These are phyloP conservation scores for Axinella damicornis DNA, from an alignment of 37 sponge, comb jelly and placozoan genomes.

Conservation along the genomic window DNA sequence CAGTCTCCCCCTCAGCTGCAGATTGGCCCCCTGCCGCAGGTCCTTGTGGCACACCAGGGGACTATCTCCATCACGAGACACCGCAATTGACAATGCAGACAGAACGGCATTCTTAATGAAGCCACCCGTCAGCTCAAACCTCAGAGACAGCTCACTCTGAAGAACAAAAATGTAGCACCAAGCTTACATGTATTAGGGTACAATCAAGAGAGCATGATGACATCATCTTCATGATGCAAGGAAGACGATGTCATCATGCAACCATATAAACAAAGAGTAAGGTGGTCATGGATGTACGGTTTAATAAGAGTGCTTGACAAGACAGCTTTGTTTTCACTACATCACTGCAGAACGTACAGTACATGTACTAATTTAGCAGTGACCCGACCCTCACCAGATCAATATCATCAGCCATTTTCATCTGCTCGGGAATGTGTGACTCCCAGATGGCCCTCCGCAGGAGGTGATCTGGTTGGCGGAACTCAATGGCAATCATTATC, in stretches of 20 bases:
- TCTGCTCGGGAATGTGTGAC: slow-evolving; percentile 75
- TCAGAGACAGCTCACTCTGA: slow-evolving; percentile 62
- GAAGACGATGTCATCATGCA: no score
- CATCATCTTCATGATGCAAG: no score
- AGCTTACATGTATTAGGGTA: no score
- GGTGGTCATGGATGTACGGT: no score
- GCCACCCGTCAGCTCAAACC: slow-evolving; percentile 87
- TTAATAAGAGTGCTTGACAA: no score
- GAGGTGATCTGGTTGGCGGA: slow-evolving; percentile 88
- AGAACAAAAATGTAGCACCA: background rate
- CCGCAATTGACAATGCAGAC: slow-evolving; percentile 86
- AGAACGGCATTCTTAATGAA: slow-evolving; percentile 91
- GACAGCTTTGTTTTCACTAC: no score
- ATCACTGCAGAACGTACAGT: background rate
- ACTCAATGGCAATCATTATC: slow-evolving; percentile 88
- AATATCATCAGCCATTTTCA: slow-evolving; percentile 81
- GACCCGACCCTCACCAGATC: slow-evolving; percentile 66
- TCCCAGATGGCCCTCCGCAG: slow-evolving; percentile 86
- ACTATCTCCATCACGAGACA: slow-evolving; percentile 82
- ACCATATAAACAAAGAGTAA: no score
- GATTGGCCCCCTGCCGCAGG: slow-evolving; percentile 80
- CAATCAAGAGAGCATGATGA: no score
- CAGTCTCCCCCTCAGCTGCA: slow-evolving; percentile 87
- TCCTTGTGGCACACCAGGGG: slow-evolving; percentile 78
- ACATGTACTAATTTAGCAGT: background rate